Percentiles rank a stretch among this genome's conserved stretches.
phyloP scores from a whole-genome alignment of 2,113 vertebrate genomes.

The Alces alces region DNA sequence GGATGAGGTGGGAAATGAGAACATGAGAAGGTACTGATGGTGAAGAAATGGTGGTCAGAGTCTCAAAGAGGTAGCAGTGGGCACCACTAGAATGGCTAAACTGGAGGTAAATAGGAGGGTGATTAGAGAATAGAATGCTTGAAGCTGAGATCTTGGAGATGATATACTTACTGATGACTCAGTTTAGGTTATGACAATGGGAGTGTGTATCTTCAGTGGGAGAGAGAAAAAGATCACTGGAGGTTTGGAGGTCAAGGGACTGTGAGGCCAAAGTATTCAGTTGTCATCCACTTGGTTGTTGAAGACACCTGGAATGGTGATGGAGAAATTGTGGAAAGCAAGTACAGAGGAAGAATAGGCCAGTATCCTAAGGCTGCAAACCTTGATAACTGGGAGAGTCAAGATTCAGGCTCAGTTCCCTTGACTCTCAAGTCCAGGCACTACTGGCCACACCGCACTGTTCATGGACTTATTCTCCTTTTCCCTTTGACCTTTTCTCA shows the following conservation, averaged over 20 bases:
- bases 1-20: not conserved
- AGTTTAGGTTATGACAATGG: not conserved
- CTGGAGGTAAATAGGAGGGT: not conserved
- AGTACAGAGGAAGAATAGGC: not conserved
- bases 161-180: not conserved
- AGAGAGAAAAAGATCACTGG: not conserved
- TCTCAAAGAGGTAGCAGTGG: not conserved
- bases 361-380: not conserved
- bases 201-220: not conserved
- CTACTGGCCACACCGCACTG: not conserved
- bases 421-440: not conserved
- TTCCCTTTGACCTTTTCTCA: conserved; percentile 60
- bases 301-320: not conserved
- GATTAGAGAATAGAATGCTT: not conserved
- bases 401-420: not conserved
- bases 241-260: not conserved
- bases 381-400: not conserved
- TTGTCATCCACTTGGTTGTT: not conserved
- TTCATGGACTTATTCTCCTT: not conserved
- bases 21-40: not conserved
- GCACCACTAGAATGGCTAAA: not conserved
- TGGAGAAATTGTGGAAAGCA: not conserved
- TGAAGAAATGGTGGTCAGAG: not conserved
- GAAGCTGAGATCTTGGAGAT: not conserved
- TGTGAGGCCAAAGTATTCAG: not conserved